Conservation (phyloP, 2,113 vertebrate species). For the Vidua macroura region DNA sequence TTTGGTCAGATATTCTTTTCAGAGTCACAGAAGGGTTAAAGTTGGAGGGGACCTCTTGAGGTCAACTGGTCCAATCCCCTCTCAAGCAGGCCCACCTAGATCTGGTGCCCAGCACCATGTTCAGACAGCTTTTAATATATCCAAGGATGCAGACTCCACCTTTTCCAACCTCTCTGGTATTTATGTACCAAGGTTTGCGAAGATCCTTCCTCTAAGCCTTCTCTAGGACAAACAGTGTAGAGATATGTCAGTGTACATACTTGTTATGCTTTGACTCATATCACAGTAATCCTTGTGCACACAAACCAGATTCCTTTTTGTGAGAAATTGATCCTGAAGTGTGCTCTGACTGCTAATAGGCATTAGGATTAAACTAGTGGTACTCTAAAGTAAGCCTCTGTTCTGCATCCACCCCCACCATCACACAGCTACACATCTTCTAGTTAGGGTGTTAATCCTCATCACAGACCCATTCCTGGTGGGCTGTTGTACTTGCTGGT, state of each 20-base stretch:
- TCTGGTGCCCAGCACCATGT: neutral
- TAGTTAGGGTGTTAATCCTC: neutral
- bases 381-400: neutral
- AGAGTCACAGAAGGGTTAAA: neutral
- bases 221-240: neutral
- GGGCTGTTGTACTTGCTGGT: neutral
- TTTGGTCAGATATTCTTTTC: constrained; percentile 38
- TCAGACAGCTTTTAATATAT: neutral
- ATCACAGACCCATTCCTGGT: neutral
- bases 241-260: neutral
- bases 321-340: neutral
- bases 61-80: neutral
- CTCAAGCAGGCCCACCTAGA: neutral
- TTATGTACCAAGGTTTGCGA: neutral
- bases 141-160: neutral
- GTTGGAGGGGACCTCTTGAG: constrained; percentile 9
- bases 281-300: neutral
- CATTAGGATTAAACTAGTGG: neutral
- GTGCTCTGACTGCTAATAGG: neutral
- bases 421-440: neutral
- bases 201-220: neutral
- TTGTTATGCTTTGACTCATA: neutral
- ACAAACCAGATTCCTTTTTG: neutral
- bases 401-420: neutral
- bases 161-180: neutral